Percentiles rank a stretch among this genome's conserved stretches.
phyloP scores from a whole-genome alignment of 2,113 vertebrate genomes.

The Ahaetulla prasina region DNA sequence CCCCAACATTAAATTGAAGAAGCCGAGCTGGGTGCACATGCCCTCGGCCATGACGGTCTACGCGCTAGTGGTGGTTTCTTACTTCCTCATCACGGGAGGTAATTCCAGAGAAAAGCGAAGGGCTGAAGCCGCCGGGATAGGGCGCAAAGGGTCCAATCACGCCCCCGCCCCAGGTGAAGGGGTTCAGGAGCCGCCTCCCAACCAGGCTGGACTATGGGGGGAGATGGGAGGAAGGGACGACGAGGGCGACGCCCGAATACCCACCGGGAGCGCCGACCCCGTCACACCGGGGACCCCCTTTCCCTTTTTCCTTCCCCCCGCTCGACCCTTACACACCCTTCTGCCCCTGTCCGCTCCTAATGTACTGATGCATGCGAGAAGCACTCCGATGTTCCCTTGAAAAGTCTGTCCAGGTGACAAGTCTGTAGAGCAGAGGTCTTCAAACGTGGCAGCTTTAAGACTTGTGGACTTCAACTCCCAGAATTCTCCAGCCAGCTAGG shows the following conservation, averaged over 20 bases:
- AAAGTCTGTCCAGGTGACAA: background rate
- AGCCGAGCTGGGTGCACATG: constrained; percentile 95
- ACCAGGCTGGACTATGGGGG: background rate
- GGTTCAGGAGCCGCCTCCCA: background rate
- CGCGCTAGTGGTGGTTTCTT: constrained; percentile 92
- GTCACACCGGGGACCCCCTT: background rate
- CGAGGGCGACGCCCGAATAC: background rate
- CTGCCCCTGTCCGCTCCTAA: background rate
- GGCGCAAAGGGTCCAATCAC: background rate
- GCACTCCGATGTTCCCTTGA: background rate
- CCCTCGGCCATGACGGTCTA: constrained; percentile 98
- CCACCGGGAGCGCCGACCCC: too few species aligned
- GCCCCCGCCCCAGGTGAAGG: background rate
- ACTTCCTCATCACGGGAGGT: constrained; percentile 99
- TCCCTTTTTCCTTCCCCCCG: background rate
- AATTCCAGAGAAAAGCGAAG: background rate
- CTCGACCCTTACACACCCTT: background rate
- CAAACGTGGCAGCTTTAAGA: too few species aligned
- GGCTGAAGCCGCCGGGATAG: background rate
- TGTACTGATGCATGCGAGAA: background rate
- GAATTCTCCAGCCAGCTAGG: too few species aligned
- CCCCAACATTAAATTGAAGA: constrained; percentile 95
- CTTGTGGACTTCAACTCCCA: too few species aligned
- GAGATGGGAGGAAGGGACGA: background rate
- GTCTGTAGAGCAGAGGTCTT: too few species aligned